Evolutionary conservation across 2,888 invertebrate genomes (phyloP), one percentile per base, ranked within the genome.

Genomic region (Catocala sponsa): DNA sequence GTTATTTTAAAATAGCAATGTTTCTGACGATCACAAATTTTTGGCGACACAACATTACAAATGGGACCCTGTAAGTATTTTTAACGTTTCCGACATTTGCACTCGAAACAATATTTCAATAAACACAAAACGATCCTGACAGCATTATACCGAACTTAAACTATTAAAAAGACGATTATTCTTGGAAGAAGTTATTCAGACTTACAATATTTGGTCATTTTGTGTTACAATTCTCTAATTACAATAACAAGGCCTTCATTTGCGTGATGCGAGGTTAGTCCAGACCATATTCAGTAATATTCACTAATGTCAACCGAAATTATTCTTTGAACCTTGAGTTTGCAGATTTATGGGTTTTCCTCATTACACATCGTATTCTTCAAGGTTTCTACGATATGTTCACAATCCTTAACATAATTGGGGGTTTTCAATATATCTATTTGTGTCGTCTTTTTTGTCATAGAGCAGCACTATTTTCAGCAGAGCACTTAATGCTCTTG

Each of bases 201-300:
- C 4, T 32, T 25, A 10, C 9, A 63, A 63, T 46, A 15, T 41
- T 12, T 54, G 6, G 15, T 46, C n/a, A 50, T 51, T 35, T 55
- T 63, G 48, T 44, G 33, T 25, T 43, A 48, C 42, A 46, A 57
- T 51, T 35, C 38, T 62, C 51, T 56, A 50, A 58, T 72, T 68
- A 65, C 51, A 65, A 65, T 65, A 68, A 51, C 41, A 54, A 33
- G 78, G 55, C 80, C 80, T 78, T 72, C 68, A 68, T 74, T 70
- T 66, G 55, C 56, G 42, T 71, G 54, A 74, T 71, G 73, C 62
- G 53, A 61, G 67, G 67, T 59, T 72, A 68, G 63, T n/a, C 49
- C 6, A 7, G 54, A 59, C 63, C 56, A 46, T 47, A 59, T 59
- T 69, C 47, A 58, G 44, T 61, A 65, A 69, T 72, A 76, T 72